phyloP scores from a whole-genome alignment of 2,888 invertebrate species.

The Homarus gammarus region DNA sequence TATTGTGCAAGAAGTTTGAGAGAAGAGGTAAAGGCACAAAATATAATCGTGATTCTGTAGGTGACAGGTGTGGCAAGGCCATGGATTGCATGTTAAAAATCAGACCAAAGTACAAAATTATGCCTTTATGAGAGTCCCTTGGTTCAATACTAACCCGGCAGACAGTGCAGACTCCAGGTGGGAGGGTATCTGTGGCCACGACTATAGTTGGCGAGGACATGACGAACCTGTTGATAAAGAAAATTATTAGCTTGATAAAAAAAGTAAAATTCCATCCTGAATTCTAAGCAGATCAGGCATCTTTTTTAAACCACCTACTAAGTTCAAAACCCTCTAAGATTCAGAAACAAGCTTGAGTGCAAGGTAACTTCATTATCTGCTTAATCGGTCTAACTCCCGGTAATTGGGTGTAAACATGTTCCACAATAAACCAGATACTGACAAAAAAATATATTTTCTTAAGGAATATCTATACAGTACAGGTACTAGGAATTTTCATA shows the following conservation, averaged over 20 bases:
- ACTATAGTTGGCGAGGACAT: conserved; percentile 40
- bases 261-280: not conserved
- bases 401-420: no score
- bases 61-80: not conserved
- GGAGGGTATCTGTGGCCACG: conserved; percentile 32
- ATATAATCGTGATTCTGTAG: not conserved
- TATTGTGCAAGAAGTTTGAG: no score
- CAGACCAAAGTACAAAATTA: not conserved
- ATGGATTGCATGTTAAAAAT: not conserved
- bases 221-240: not conserved
- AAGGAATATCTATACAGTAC: no score
- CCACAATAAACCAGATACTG: no score
- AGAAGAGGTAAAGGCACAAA: no score
- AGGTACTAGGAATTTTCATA: no score
- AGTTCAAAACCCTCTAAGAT: not conserved
- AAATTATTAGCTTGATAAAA: no score
- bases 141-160: conserved; percentile 40
- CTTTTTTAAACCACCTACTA: not conserved
- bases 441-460: no score
- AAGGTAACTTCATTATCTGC: no score
- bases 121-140: not conserved
- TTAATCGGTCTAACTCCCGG: no score
- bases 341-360: no score
- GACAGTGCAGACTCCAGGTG: conserved; percentile 55
- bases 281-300: not conserved